phyloP scores from a whole-genome alignment of 2,888 invertebrate species.

The Diplazon laetatorius region DNA sequence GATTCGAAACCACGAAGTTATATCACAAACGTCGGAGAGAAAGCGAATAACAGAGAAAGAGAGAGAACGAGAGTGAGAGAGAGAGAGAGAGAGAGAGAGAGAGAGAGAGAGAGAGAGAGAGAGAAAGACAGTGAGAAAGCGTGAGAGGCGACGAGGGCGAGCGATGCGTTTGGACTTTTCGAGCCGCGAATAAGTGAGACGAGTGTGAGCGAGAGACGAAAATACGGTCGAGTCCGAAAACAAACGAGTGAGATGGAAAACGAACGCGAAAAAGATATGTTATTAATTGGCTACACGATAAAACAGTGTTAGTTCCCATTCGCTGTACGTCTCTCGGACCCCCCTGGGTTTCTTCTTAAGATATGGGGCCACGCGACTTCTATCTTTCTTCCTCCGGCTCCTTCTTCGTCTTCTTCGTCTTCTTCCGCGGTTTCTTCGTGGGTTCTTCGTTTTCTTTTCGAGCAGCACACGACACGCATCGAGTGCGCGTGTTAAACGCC shows the following conservation, averaged over 20 bases:
- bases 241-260: constrained; percentile 50
- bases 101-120: constrained; percentile 5
- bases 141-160: no score
- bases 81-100: constrained; percentile 1
- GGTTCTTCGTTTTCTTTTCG: constrained; percentile 39
- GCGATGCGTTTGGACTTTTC: no score
- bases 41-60: not conserved
- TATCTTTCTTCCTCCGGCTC: constrained; percentile 64
- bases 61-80: constrained; percentile 6
- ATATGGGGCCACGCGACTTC: constrained; percentile 81
- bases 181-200: no score
- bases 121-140: no score
- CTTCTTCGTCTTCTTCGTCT: constrained; percentile 65
- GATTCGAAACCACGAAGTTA: constrained; percentile 32
- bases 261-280: constrained; percentile 73
- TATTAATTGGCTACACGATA: constrained; percentile 82
- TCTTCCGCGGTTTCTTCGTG: constrained; percentile 63
- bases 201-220: no score
- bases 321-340: constrained; percentile 77
- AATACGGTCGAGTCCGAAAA: no score
- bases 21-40: no score
- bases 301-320: constrained; percentile 80
- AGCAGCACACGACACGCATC: constrained; percentile 57
- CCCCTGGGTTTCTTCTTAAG: constrained; percentile 77
- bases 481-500: constrained; percentile 64